Conservation (phyloP, 2,797 vertebrate species). For the Buphagus erythrorhynchus region DNA sequence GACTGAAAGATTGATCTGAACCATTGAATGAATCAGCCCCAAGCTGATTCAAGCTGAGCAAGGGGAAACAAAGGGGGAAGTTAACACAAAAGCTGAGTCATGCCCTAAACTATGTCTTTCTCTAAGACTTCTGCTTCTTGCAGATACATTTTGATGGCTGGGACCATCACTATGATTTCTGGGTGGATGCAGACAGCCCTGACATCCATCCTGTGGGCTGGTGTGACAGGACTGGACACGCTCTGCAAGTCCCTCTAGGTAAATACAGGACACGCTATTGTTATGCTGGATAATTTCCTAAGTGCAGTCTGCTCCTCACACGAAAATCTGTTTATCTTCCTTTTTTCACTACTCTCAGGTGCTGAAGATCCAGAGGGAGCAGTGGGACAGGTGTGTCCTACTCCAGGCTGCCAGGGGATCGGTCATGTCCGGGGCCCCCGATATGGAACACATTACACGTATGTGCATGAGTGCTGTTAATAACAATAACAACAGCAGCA, state of each 20-base stretch:
- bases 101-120: not conserved
- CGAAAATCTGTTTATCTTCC: not conserved
- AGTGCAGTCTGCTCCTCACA: not conserved
- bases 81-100: constrained; percentile 27
- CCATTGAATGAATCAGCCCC: not conserved
- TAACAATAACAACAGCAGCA: not conserved
- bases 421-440: constrained; percentile 90
- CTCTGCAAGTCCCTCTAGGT: constrained; percentile 85
- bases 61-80: not conserved
- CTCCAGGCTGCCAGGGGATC: constrained; percentile 88
- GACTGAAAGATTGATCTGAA: not conserved
- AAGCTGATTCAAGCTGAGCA: not conserved
- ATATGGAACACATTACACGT: constrained; percentile 93
- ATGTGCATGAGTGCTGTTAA: constrained; percentile 34
- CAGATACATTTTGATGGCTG: constrained; percentile 91
- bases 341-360: constrained; percentile 48
- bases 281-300: fast-evolving
- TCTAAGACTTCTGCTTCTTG: not conserved
- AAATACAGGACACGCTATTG: not conserved
- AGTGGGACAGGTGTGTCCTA: constrained; percentile 88
- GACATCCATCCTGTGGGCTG: constrained; percentile 89
- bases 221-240: constrained; percentile 90
- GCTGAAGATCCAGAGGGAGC: constrained; percentile 72
- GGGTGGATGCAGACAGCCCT: constrained; percentile 87
- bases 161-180: constrained; percentile 86